phyloP scores from a whole-genome alignment of 2,797 vertebrate species.

The Gadopsis bispinosus region DNA sequence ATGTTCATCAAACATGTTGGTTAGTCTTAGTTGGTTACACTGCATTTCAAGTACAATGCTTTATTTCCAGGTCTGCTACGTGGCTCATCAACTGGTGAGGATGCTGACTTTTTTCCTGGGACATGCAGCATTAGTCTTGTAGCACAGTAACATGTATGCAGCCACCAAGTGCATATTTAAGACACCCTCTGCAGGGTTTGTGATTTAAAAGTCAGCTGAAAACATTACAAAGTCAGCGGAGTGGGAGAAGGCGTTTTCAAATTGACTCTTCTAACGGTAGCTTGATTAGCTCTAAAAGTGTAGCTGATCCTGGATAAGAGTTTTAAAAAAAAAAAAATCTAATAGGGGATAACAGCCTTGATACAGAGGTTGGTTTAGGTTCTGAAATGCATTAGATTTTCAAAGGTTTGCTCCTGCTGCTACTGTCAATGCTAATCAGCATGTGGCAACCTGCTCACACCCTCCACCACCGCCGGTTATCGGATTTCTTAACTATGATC shows the following conservation, averaged over 20 bases:
- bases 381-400: constrained; percentile 47
- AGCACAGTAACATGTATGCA: no score
- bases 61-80: background rate
- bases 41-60: no score
- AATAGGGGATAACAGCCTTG: constrained; percentile 11
- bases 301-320: constrained; percentile 1
- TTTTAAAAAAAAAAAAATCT: background rate
- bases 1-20: no score
- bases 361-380: constrained; percentile 10
- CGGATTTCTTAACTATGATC: constrained; percentile 65
- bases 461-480: constrained; percentile 29
- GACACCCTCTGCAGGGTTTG: background rate
- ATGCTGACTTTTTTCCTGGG: background rate
- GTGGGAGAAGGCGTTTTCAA: background rate
- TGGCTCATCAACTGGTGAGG: background rate
- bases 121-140: background rate
- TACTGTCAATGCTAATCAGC: constrained; percentile 58
- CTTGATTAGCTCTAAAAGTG: background rate
- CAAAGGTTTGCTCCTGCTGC: background rate
- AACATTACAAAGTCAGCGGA: background rate
- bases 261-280: background rate
- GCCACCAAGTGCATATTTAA: background rate
- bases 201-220: background rate
- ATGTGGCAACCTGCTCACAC: constrained; percentile 23
- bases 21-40: no score